Base-by-base conservation (phyloP, 2,113 vertebrate genomes). In the Neolamprologus variostigma region DNA sequence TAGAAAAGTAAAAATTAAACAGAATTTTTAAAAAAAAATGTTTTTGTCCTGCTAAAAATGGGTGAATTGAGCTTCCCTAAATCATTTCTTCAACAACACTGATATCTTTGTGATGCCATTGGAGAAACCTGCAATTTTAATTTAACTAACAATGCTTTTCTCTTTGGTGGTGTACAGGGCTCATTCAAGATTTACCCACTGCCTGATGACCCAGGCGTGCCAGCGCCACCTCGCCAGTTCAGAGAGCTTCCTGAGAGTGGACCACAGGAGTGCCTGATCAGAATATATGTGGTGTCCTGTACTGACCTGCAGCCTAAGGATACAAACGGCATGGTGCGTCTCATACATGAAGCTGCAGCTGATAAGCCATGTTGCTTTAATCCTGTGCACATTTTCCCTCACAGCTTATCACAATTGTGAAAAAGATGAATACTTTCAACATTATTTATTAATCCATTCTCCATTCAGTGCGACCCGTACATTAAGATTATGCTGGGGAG, bases 271-370 rank as follows among this genome's bases (percentile, higher is more conserved):
- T 99, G 98, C 79, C 89, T 99, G 2, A 96, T 99, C 87, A 92
- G 98, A 8, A 99, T 99, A 90, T 99, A 99, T 68, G 96, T 99
- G 81, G 92, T 98, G 73, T 96, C 94, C 73, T 97, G 96, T 66
- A 94, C 97, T 89, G 97, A 97, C 80, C 96, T 99, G 35, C 99
- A 99, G 92, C 98, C 98, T 19, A 98, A 99, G 93, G 99, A 99
- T 89, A 98, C 97, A 90, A 99, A 99, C 66, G 98, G 98, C 90
- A 94, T 98, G 97, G 99, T 99, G 94, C 96, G 97, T 73, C 79
- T 88, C 35, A 14, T 47, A 11, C 33, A 61, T 55, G 3, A 47
- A 10, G 35, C 12, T 55, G 3, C 3, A 40, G 47, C n/a, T 66
- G 6, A 63, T 40, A 37, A 55, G 9, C 3, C 33, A 80, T 14